These are phyloP conservation scores for Pogonocherus hispidulus DNA, from an alignment of 2,888 invertebrate species.

Conservation along the genomic window DNA sequence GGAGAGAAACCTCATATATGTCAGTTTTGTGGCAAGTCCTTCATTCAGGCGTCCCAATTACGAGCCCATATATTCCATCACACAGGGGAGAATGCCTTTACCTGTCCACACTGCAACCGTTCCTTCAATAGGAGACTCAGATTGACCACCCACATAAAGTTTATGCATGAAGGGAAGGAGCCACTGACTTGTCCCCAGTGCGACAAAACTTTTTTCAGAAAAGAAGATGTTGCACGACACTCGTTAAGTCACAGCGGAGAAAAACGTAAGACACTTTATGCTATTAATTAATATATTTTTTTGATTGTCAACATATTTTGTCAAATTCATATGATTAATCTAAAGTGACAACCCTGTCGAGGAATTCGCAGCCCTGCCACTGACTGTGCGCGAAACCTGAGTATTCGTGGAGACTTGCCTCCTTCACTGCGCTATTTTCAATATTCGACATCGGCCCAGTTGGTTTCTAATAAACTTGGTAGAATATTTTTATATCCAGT, in stretches of 20 bases:
- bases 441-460: no score
- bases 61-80: constrained; percentile 85
- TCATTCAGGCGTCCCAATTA: constrained; percentile 85
- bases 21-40: constrained; percentile 80
- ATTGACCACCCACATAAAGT: constrained; percentile 73
- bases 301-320: background rate
- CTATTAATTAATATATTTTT: background rate
- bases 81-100: constrained; percentile 77
- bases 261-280: constrained; percentile 70
- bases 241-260: constrained; percentile 73
- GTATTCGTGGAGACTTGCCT: no score
- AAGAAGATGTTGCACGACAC: constrained; percentile 76
- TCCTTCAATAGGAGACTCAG: constrained; percentile 66
- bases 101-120: constrained; percentile 74
- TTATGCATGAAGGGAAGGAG: constrained; percentile 74
- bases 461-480: no score
- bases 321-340: no score
- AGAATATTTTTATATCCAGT: no score
- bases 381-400: no score
- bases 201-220: constrained; percentile 73
- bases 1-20: constrained; percentile 76
- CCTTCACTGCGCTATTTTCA: no score
- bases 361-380: no score
- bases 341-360: no score
- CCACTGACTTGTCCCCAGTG: constrained; percentile 73